These are phyloP conservation scores for Heliconius melpomene DNA, from an alignment of 1,140 invertebrate genomes.

Conservation along the genomic window DNA sequence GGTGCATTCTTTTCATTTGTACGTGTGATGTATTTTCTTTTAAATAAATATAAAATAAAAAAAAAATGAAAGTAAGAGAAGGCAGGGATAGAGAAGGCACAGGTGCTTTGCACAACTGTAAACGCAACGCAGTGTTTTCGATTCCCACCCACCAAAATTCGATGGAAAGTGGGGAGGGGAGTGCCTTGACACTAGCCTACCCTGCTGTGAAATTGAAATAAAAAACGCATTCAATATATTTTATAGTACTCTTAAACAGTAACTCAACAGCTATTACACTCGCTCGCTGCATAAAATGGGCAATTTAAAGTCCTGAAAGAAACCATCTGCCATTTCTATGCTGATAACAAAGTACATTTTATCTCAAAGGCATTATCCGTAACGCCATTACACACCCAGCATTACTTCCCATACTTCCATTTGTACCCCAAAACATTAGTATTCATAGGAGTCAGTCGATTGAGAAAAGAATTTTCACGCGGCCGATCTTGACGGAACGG, in stretches of 20 bases:
- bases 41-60: not conserved
- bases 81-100: no score
- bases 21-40: not conserved
- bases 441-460: constrained; percentile 77
- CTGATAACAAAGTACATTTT: constrained; percentile 26
- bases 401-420: constrained; percentile 57
- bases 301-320: constrained; percentile 12
- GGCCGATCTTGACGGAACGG: constrained; percentile 65
- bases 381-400: constrained; percentile 42
- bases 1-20: not conserved
- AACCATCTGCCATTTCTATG: constrained; percentile 28
- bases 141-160: no score
- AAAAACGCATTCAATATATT: no score
- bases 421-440: constrained; percentile 69
- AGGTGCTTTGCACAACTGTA: no score
- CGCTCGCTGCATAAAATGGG: not conserved
- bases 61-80: no score
- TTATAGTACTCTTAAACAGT: not conserved
- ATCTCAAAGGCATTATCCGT: constrained; percentile 31
- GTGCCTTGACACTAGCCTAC: no score
- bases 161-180: no score
- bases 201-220: no score
- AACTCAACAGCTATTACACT: not conserved
- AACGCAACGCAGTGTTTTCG: no score
- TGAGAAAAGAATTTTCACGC: constrained; percentile 75